phyloP scores from a whole-genome alignment of 2,113 vertebrate genomes.

The Crotalus tigris region DNA sequence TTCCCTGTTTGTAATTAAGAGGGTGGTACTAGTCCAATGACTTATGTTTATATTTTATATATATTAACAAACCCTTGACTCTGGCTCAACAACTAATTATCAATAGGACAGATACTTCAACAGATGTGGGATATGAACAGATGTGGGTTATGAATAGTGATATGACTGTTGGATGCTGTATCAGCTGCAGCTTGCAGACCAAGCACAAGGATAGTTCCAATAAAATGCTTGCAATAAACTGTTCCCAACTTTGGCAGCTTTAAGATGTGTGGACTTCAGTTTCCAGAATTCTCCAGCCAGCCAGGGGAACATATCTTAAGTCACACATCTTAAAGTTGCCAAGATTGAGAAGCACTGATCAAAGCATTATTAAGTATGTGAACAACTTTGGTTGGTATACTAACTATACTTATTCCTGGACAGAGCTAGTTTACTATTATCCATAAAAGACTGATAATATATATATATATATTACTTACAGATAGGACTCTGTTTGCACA shows the following conservation, averaged over 20 bases:
- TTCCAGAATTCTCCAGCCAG: neutral
- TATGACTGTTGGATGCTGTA: neutral
- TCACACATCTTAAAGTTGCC: neutral
- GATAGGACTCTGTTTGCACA: conserved; percentile 60
- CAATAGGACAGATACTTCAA: neutral
- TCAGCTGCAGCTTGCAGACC: neutral
- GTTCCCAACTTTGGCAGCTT: neutral
- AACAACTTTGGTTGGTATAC: neutral
- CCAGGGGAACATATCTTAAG: neutral
- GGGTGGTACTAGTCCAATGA: neutral
- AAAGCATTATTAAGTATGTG: neutral
- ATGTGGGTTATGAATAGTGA: neutral
- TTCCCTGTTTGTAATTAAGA: neutral
- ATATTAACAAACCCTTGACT: neutral
- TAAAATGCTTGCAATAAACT: neutral
- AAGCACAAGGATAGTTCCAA: neutral
- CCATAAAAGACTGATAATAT: neutral
- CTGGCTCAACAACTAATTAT: neutral
- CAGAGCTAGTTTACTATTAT: neutral
- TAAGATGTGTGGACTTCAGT: neutral
- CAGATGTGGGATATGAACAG: neutral
- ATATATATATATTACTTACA: conserved; percentile 19
- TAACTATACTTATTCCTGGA: neutral
- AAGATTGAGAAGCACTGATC: neutral
- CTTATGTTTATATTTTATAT: neutral